phyloP scores from a whole-genome alignment of 2,888 invertebrate species.

The Chymomyza procnemis region DNA sequence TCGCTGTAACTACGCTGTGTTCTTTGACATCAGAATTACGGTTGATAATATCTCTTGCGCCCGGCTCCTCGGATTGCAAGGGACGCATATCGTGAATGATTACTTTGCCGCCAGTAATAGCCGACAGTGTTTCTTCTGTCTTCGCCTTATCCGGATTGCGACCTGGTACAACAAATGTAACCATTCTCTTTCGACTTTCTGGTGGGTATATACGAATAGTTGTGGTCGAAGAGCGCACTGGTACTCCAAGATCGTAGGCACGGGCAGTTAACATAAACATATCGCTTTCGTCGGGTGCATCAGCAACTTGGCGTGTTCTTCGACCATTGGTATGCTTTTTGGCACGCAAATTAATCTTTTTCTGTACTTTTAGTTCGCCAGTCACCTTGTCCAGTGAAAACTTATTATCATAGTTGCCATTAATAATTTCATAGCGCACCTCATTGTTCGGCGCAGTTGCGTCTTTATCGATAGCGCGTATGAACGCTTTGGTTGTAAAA shows the following conservation, averaged over 20 bases:
- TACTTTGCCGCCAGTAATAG: conserved; percentile 89
- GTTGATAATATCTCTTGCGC: conserved; percentile 80
- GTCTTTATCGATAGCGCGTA: conserved; percentile 91
- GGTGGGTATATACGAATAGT: conserved; percentile 88
- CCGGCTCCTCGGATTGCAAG: conserved; percentile 81
- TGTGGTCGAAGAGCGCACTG: conserved; percentile 86
- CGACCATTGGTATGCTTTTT: conserved; percentile 71
- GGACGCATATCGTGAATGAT: conserved; percentile 87
- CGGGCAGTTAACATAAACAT: conserved; percentile 84
- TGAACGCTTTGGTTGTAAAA: conserved; percentile 87
- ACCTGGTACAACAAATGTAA: conserved; percentile 90
- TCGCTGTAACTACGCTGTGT: conserved; percentile 86
- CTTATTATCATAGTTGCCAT: conserved; percentile 87
- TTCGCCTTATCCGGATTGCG: conserved; percentile 85
- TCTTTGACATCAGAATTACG: conserved; percentile 80
- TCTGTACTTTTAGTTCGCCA: conserved; percentile 85
- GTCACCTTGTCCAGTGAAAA: conserved; percentile 87
- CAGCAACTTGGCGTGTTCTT: conserved; percentile 30
- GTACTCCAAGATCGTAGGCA: conserved; percentile 91
- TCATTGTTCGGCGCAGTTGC: conserved; percentile 91
- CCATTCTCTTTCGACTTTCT: conserved; percentile 86
- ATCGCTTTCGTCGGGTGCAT: conserved; percentile 39
- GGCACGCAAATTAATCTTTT: conserved; percentile 76
- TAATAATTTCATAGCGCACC: conserved; percentile 89
- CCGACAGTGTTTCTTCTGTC: conserved; percentile 86